Conservation (phyloP, 2,113 vertebrate genomes). For the Bufo bufo region DNA sequence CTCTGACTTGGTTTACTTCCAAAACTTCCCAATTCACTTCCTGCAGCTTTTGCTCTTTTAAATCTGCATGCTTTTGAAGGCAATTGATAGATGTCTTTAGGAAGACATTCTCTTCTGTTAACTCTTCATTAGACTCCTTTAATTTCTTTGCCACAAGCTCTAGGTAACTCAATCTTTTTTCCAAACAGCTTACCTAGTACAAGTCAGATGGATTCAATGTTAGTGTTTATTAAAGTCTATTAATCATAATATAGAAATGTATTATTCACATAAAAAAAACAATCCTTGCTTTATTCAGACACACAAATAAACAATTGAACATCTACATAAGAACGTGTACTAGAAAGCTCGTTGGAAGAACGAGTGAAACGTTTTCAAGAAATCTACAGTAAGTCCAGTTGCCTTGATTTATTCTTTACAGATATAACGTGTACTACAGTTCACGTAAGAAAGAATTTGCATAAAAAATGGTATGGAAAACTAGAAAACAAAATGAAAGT, state of each 20-base stretch:
- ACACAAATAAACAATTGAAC: not conserved
- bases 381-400: too few relatives aligned
- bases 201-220: not conserved
- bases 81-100: slow-evolving; percentile 76
- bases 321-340: not conserved
- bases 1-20: slow-evolving; percentile 69
- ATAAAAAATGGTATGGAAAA: not conserved
- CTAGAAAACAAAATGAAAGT: too few relatives aligned
- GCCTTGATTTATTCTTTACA: too few relatives aligned
- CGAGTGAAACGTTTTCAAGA: too few relatives aligned
- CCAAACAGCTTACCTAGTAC: slow-evolving; percentile 77
- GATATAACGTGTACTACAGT: too few relatives aligned
- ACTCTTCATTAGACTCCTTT: slow-evolving; percentile 75
- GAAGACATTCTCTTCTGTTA: slow-evolving; percentile 71
- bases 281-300: not conserved
- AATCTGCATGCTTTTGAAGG: slow-evolving; percentile 67
- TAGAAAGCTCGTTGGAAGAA: too few relatives aligned
- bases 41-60: slow-evolving; percentile 70
- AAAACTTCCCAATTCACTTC: slow-evolving; percentile 65
- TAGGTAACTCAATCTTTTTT: slow-evolving; percentile 76
- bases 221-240: not conserved
- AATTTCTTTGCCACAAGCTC: slow-evolving; percentile 77
- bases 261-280: too few relatives aligned
- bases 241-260: too few relatives aligned
- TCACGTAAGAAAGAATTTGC: too few relatives aligned